These are phyloP conservation scores for Camelus bactrianus DNA, from an alignment of 2,113 vertebrate species.

Conservation along the genomic window DNA sequence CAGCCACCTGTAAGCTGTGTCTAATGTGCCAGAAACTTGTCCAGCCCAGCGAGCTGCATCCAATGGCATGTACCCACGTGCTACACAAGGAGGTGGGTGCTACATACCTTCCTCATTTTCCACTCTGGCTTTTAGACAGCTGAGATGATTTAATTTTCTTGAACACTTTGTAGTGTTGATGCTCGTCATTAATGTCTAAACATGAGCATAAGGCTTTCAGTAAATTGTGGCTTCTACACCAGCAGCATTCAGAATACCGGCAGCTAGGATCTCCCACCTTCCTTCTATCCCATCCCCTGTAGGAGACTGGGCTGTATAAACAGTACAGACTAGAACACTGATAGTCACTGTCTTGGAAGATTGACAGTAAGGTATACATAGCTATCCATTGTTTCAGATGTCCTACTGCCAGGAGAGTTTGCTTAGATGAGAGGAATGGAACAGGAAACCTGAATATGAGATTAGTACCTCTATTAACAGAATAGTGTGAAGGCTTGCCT, in stretches of 20 bases:
- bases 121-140: neutral
- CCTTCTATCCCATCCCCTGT: neutral
- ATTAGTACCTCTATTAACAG: neutral
- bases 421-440: constrained; percentile 36
- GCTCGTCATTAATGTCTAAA: neutral
- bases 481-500: neutral
- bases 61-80: constrained; percentile 91
- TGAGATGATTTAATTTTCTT: neutral
- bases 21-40: constrained; percentile 95
- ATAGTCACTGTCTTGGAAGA: constrained; percentile 18
- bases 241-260: constrained; percentile 36
- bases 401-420: neutral
- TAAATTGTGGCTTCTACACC: neutral
- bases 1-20: constrained; percentile 90
- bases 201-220: neutral
- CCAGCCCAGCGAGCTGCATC: constrained; percentile 90
- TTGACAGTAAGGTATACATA: neutral
- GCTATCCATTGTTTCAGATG: neutral
- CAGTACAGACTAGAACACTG: neutral
- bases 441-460: constrained; percentile 2
- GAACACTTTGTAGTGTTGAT: neutral
- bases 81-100: constrained; percentile 92
- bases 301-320: neutral
- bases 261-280: neutral
- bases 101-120: neutral